Conservation (phyloP, 92 coral and sea anemone species). For the Anthopleura xanthogrammica region DNA sequence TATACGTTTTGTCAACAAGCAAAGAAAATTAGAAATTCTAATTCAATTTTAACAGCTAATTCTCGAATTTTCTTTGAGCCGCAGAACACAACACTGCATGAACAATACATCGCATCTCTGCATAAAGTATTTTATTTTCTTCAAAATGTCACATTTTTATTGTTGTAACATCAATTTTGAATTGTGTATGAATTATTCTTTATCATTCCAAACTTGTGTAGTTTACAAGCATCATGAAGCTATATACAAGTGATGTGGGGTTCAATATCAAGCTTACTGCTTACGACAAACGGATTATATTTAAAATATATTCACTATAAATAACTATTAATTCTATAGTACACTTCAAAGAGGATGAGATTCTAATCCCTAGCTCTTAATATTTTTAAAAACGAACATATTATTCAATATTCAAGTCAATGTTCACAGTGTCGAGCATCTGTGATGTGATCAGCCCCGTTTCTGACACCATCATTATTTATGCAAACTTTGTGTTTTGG, state of each 20-base stretch:
- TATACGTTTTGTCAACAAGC: background rate
- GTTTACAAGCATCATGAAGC: too few species aligned
- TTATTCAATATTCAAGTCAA: background rate
- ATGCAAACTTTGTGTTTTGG: background rate
- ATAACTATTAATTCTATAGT: background rate
- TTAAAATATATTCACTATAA: background rate
- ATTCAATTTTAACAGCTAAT: background rate
- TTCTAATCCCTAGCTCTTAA: background rate
- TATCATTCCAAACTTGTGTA: too few species aligned
- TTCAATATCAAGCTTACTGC: background rate
- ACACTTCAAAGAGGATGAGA: background rate
- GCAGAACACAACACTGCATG: too few species aligned
- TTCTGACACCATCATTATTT: conserved; percentile 8
- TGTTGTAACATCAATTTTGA: too few species aligned
- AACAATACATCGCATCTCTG: too few species aligned
- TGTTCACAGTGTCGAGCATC: background rate
- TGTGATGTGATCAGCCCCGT: background rate
- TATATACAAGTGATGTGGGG: background rate
- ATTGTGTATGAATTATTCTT: too few species aligned
- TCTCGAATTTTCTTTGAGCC: background rate
- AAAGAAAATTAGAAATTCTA: background rate
- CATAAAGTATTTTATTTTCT: too few species aligned
- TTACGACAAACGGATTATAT: background rate
- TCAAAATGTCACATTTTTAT: too few species aligned
- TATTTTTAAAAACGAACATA: background rate